Percentiles rank a stretch among this genome's conserved stretches.
Conservation (phyloP, 2,113 vertebrate genomes). For the Hippocampus comes region DNA sequence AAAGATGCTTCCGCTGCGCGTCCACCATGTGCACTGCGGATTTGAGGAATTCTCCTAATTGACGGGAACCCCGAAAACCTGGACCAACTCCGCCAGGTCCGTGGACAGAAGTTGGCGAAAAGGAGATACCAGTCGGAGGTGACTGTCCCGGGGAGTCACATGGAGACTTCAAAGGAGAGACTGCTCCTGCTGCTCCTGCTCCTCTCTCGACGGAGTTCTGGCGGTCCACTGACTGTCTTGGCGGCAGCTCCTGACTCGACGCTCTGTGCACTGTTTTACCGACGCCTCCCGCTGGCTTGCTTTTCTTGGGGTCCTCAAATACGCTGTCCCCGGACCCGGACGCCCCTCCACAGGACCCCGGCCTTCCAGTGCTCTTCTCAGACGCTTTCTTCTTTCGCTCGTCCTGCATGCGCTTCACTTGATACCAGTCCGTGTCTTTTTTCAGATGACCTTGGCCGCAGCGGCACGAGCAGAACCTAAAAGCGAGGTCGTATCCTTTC, state of each 20-base stretch:
- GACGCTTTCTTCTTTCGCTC: slow-evolving; percentile 91
- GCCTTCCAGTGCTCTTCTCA: slow-evolving; percentile 78
- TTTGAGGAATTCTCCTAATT: slow-evolving; percentile 93
- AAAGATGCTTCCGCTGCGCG: slow-evolving; percentile 83
- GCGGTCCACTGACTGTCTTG: slow-evolving; percentile 87
- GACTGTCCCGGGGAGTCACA: slow-evolving; percentile 90
- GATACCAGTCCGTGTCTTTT: slow-evolving; percentile 99
- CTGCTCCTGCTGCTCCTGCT: slow-evolving; percentile 27
- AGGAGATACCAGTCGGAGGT: slow-evolving; percentile 84
- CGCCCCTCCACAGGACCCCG: slow-evolving; percentile 27
- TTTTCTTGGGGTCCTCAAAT: slow-evolving; percentile 85
- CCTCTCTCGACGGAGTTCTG: slow-evolving; percentile 90
- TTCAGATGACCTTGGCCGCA: slow-evolving; percentile 95
- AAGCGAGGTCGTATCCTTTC: slow-evolving; percentile 96
- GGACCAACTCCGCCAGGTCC: slow-evolving; percentile 42
- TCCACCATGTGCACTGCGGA: slow-evolving; percentile 92
- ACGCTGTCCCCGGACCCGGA: slow-evolving; percentile 50
- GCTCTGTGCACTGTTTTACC: slow-evolving; percentile 79
- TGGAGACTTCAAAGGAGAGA: slow-evolving; percentile 75
- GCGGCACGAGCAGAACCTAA: slow-evolving; percentile 96
- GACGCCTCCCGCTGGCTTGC: slow-evolving; percentile 59
- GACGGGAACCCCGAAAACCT: slow-evolving; percentile 83
- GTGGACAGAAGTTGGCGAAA: slow-evolving; percentile 78
- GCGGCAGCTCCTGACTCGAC: slow-evolving; percentile 83
- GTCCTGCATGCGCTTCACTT: slow-evolving; percentile 91